A percentile compares a stretch with the other conserved stretches of the same genome.
phyloP scores from a whole-genome alignment of 2,888 invertebrate genomes.

The Oxystoma pomonae region DNA sequence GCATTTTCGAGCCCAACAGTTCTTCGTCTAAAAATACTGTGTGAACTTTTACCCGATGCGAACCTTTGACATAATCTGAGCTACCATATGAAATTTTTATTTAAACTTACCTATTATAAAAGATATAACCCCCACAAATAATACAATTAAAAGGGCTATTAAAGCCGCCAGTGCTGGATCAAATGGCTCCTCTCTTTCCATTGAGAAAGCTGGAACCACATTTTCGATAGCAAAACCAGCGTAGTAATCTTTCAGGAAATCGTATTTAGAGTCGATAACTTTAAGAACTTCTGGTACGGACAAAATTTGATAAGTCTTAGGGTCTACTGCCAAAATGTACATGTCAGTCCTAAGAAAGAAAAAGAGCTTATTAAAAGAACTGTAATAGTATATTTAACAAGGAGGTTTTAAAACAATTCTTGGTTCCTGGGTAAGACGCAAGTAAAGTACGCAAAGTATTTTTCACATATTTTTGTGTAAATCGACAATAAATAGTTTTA shows the following conservation, averaged over 20 bases:
- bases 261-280: slow-evolving; percentile 80
- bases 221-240: slow-evolving; percentile 71
- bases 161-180: slow-evolving; percentile 83
- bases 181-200: slow-evolving; percentile 68
- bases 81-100: too few relatives aligned
- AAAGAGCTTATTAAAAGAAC: too few relatives aligned
- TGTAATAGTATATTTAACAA: too few relatives aligned
- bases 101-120: slow-evolving; percentile 61
- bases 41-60: too few relatives aligned
- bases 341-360: slow-evolving; percentile 69
- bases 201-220: slow-evolving; percentile 65
- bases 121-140: slow-evolving; percentile 81
- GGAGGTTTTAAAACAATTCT: too few relatives aligned
- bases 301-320: slow-evolving; percentile 66
- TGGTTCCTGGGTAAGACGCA: too few relatives aligned
- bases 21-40: too few relatives aligned
- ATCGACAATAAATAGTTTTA: too few relatives aligned
- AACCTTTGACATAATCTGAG: too few relatives aligned
- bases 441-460: too few relatives aligned
- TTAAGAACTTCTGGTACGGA: slow-evolving; percentile 76
- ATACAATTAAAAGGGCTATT: slow-evolving; percentile 78
- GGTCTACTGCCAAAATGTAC: slow-evolving; percentile 79
- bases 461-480: too few relatives aligned
- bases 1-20: too few relatives aligned
- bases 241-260: slow-evolving; percentile 75